Conservation (phyloP, 2,888 invertebrate species). For the Operophtera brumata region DNA sequence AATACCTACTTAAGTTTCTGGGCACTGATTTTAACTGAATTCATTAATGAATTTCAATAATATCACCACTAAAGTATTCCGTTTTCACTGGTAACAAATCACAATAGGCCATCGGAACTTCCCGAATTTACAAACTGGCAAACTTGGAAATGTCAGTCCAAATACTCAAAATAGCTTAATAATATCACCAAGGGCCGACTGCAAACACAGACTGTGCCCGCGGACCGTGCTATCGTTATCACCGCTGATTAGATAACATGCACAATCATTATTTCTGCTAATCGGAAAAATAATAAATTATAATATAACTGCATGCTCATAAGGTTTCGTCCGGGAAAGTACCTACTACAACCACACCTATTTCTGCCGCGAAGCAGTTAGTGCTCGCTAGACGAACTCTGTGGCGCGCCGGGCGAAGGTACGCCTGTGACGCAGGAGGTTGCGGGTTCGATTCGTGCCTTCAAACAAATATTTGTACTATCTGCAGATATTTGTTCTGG, state of each 20-base stretch:
- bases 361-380: not conserved
- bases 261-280: slow-evolving; percentile 65
- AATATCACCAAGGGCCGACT: slow-evolving; percentile 45
- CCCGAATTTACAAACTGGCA: not conserved
- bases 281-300: slow-evolving; percentile 55
- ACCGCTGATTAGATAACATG: slow-evolving; percentile 64
- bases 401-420: no score
- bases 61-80: no score
- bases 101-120: no score
- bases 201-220: slow-evolving; percentile 52
- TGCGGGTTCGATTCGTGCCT: no score
- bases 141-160: not conserved
- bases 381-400: no score
- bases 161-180: slow-evolving; percentile 22
- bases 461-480: no score
- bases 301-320: not conserved
- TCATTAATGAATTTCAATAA: not conserved
- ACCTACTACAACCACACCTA: no score
- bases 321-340: no score
- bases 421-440: no score
- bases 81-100: no score
- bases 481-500: no score
- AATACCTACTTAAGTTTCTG: not conserved
- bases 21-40: not conserved
- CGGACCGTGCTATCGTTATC: slow-evolving; percentile 63